These are phyloP conservation scores for Platalea minor DNA, from an alignment of 2,797 vertebrate genomes.

Conservation along the genomic window DNA sequence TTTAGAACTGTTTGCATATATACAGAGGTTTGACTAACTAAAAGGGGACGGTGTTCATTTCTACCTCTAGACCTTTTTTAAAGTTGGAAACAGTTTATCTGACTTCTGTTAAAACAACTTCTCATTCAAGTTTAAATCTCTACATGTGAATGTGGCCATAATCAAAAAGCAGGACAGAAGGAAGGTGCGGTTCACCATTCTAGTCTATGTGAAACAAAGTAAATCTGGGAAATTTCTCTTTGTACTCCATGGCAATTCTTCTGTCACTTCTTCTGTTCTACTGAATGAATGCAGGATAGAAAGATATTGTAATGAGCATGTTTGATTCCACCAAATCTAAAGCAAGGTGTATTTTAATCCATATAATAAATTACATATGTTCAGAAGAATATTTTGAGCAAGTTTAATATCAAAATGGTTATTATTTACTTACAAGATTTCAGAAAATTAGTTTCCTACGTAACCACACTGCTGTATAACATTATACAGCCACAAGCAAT, in stretches of 20 bases:
- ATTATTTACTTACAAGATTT: background rate
- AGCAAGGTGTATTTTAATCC: background rate
- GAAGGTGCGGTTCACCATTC: background rate
- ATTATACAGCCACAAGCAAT: background rate
- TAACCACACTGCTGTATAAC: background rate
- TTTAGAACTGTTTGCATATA: background rate
- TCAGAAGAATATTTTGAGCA: background rate
- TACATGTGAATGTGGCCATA: background rate
- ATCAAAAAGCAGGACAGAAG: background rate
- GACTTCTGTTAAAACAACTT: background rate
- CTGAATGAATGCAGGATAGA: background rate
- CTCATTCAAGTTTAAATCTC: background rate
- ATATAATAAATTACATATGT: background rate
- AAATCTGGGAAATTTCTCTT: background rate
- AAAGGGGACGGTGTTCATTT: background rate
- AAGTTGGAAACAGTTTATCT: background rate
- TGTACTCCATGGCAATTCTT: background rate
- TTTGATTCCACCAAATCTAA: background rate
- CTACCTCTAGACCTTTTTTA: background rate
- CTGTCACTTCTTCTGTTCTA: background rate
- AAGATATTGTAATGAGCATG: background rate
- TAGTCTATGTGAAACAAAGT: background rate
- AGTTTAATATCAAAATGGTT: background rate
- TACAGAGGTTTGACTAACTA: background rate
- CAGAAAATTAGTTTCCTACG: background rate